Base-by-base conservation (phyloP, 1,140 invertebrate species). In the Diorhabda sublineata region DNA sequence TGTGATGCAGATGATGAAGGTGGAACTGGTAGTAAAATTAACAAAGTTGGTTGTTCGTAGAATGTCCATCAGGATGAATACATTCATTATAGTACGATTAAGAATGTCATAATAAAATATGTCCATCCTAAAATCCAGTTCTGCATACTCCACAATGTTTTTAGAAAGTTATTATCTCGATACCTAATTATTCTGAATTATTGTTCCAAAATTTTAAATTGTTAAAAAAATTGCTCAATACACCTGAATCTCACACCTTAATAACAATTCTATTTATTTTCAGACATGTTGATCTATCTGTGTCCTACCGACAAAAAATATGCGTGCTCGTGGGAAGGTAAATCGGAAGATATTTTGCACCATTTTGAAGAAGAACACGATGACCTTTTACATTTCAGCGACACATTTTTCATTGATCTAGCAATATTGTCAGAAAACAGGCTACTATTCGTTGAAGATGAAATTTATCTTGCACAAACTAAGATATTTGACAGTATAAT, bases 401-500 rank as follows among this genome's bases (percentile, higher is more conserved):
- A 74, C 45, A 61, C 61, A 6, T 62, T 78, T 6, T 61, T 71
- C 60, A 66, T 78, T 3, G 65, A 72, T 45, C 58, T 75, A 11
- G 45, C 73, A 9, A 61, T 63, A 7, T n/a, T 26, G 44, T 71
- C 73, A 26, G 75, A 76, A 67, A 78, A 79, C 60, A 65, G 68
- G 42, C 58, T 80, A 3, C 52, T 80, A 3, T 64, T 74, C 11
- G 11, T 72, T 6, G 61, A 76, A 41, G 69, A 72, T 8, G 74
- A 79, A 73, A 73, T 79, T 5, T 79, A 76, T 62, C 63, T 80
- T 6, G 61, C 76, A 7, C 78, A 80, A 74, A 71, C 67, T 1
- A 72, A 67, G 57, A 68, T 74, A 2, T 65, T 60, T 3, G 60
- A 71, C 3, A 67, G 70, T 2, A 64, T 57, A 5, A 44, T 76